A percentile compares a stretch with the other conserved stretches of the same genome.
Conservation (phyloP, 2,113 vertebrate genomes). For the Macaca mulatta region DNA sequence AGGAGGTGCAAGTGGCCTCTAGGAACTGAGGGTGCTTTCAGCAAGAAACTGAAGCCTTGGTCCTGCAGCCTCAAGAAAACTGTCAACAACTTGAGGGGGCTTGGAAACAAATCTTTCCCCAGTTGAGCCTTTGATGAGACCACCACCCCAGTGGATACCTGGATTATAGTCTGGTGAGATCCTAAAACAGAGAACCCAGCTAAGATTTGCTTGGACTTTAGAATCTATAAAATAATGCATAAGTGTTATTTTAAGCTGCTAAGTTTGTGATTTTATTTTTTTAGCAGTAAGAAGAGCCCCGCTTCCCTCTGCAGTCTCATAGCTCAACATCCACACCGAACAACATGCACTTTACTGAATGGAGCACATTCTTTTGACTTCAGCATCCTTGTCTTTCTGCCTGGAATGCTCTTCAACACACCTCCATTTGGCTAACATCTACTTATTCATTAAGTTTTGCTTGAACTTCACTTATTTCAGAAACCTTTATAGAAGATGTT, state of each 20-base stretch:
- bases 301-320: neutral
- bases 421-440: neutral
- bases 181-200: neutral
- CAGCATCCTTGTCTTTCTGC: neutral
- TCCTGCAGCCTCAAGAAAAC: neutral
- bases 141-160: neutral
- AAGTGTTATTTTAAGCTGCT: neutral
- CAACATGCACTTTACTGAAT: neutral
- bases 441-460: neutral
- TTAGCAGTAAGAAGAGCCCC: neutral
- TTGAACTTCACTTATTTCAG: neutral
- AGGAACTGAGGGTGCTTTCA: neutral
- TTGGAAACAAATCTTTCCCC: too few species aligned
- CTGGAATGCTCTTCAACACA: neutral
- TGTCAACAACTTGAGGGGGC: neutral
- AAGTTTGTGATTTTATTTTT: neutral
- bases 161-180: neutral
- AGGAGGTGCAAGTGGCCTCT: neutral
- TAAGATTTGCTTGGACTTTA: neutral
- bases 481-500: neutral
- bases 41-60: neutral
- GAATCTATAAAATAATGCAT: neutral
- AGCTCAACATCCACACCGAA: neutral
- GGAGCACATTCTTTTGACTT: neutral
- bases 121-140: neutral